Evolutionary conservation across 2,888 invertebrate species (phyloP).

Genomic region (Thecocarcelia acutangulata): DNA sequence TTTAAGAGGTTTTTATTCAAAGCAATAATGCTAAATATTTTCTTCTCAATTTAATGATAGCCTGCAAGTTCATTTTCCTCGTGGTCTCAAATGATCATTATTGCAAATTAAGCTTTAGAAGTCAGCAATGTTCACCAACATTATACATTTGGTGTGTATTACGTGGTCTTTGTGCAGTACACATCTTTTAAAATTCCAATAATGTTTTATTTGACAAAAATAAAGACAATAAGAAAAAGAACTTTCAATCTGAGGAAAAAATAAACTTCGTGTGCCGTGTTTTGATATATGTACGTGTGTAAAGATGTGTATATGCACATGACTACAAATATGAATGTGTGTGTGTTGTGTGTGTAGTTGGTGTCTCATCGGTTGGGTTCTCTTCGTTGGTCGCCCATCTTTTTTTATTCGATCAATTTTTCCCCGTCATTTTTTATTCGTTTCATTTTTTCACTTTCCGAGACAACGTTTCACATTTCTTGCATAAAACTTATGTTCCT

Average conservation of each 20-base stretch:
- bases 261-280: slow-evolving; percentile 57
- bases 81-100: slow-evolving; percentile 28
- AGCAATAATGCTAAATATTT: no score
- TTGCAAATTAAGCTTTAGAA: slow-evolving; percentile 4
- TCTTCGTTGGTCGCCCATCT: slow-evolving; percentile 71
- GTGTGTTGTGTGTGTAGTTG: slow-evolving; percentile 45
- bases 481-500: slow-evolving; percentile 74
- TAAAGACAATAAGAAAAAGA: slow-evolving; percentile 31
- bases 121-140: slow-evolving; percentile 15
- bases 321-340: background rate
- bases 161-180: slow-evolving; percentile 14
- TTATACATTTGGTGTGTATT: background rate
- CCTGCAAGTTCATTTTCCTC: background rate
- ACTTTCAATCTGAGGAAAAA: slow-evolving; percentile 48
- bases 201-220: slow-evolving; percentile 48
- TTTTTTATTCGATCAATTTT: slow-evolving; percentile 72
- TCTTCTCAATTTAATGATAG: background rate
- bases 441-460: slow-evolving; percentile 70
- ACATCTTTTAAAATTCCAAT: slow-evolving; percentile 28
- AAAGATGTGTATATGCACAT: background rate
- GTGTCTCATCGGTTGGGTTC: slow-evolving; percentile 68
- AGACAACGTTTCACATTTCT: slow-evolving; percentile 78
- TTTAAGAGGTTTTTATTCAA: no score
- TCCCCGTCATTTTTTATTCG: slow-evolving; percentile 74
- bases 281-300: slow-evolving; percentile 15